Evolutionary conservation across 2,888 invertebrate genomes (phyloP), one percentile per base, ranked within the genome.

Genomic region (Ochlodes sylvanus): DNA sequence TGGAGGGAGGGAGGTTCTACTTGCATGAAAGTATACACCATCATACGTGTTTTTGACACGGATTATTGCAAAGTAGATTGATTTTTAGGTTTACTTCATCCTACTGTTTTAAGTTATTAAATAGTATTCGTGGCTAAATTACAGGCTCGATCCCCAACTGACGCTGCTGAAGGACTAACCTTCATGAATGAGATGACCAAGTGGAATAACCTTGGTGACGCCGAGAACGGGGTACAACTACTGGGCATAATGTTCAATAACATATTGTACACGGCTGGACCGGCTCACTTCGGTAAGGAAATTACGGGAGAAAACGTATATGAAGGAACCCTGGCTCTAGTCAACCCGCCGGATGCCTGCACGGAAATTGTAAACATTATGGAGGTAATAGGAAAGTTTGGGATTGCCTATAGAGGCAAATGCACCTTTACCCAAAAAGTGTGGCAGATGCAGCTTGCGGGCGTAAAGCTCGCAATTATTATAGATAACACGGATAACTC

Each of bases 141-240:
- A 14, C 77, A 98, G 98, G 99, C 99, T 3, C 95, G 96, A 80
- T 96, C 97, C 10, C 93, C 96, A 0, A 96, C 96, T 76, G 97
- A 98, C 82, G 99, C 98, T 0, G 97, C 98, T 77, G 97, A 98
- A 89, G 99, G 99, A 0, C 92, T 98, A 42, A 94, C 97, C 14
- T 99, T 99, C 84, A 99, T 99, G 98, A 97, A 98, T 80, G 99
- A 99, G 90, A 98, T 99, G 98, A 95, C 98, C 0, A 97, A 98
- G 82, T 92, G 98, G 74, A 97, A 98, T 63, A 97, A 97, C 75
- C 89, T 96, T 70, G 95, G 97, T 80, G 96, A 96, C 65, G 74
- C 79, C 17, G 92, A 91, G 58, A 90, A 90, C 72, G 90, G 90
- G 1, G 90, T 92, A 1, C 80, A 86, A 0, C 83, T 92, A 0